A percentile compares a stretch with the other conserved stretches of the same genome.
Evolutionary conservation across 2,888 invertebrate species (phyloP).

Genomic region (Chaitophorus viminalis): DNA sequence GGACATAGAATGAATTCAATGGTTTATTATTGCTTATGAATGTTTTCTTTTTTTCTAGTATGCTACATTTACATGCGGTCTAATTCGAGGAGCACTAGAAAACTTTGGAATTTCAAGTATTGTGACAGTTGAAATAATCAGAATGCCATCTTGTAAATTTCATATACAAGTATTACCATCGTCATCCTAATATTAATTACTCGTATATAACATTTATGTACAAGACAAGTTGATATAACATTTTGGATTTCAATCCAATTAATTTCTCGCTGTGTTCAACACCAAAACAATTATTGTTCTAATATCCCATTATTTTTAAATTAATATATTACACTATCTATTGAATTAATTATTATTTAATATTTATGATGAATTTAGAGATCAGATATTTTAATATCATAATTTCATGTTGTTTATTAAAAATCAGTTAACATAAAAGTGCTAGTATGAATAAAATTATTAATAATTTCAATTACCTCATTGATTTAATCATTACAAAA

Average conservation of each 20-base stretch:
- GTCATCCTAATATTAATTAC: conserved; percentile 21
- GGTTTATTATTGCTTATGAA: neutral
- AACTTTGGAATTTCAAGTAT: conserved; percentile 93
- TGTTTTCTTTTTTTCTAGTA: conserved; percentile 70
- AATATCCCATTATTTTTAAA: neutral
- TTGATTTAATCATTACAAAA: too few species aligned
- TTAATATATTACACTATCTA: neutral
- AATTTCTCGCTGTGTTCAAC: neutral
- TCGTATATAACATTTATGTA: neutral
- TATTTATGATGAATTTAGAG: neutral
- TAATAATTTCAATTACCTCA: too few species aligned
- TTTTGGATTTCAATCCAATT: neutral
- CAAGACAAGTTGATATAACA: neutral
- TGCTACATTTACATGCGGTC: conserved; percentile 94
- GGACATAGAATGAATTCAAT: neutral
- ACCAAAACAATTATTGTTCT: neutral
- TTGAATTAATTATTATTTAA: neutral
- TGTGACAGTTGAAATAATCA: conserved; percentile 93
- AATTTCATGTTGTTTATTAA: too few species aligned
- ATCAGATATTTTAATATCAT: too few species aligned
- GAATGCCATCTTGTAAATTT: conserved; percentile 92
- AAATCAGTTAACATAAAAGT: too few species aligned
- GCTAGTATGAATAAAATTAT: too few species aligned
- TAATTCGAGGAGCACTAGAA: conserved; percentile 92
- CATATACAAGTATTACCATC: conserved; percentile 83